Evolutionary conservation across 2,888 invertebrate genomes (phyloP).

Genomic region (Drosophila trichaetosa): DNA sequence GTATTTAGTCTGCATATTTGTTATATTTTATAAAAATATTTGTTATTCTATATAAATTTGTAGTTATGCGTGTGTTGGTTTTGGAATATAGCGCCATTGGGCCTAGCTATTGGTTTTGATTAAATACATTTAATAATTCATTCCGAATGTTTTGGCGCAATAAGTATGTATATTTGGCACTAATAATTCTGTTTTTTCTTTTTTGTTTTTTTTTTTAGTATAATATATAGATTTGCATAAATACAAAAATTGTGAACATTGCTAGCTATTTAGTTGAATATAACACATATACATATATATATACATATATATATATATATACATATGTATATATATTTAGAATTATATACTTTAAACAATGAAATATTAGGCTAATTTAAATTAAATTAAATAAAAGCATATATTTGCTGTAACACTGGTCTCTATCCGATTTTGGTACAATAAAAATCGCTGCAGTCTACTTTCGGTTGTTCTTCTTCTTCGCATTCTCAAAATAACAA

Average conservation of each 20-base stretch:
- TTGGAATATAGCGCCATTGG: constrained; percentile 47
- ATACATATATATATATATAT: constrained; percentile 15
- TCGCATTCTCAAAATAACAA: constrained; percentile 9
- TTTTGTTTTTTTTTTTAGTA: constrained; percentile 1
- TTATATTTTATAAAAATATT: constrained; percentile 73
- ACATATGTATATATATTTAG: constrained; percentile 20
- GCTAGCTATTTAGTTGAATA: constrained; percentile 47
- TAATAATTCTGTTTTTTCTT: constrained; percentile 51
- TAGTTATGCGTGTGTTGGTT: constrained; percentile 32
- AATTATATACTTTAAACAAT: constrained; percentile 45
- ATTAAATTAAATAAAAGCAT: constrained; percentile 13
- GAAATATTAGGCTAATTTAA: constrained; percentile 22
- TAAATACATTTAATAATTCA: constrained; percentile 46
- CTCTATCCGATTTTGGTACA: constrained; percentile 12
- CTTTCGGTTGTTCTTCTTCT: constrained; percentile 37
- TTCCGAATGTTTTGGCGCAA: constrained; percentile 66
- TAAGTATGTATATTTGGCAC: constrained; percentile 78
- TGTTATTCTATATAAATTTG: constrained; percentile 43
- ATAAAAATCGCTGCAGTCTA: constrained; percentile 68
- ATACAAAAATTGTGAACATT: constrained; percentile 54
- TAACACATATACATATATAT: constrained; percentile 21
- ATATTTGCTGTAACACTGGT: constrained; percentile 15
- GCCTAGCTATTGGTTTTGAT: constrained; percentile 43
- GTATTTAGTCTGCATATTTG: constrained; percentile 58
- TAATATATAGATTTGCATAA: constrained; percentile 31